Evolutionary conservation across 2,888 invertebrate species (phyloP), one percentile per base, ranked within the genome.

Genomic region (Eupithecia pulchellata): DNA sequence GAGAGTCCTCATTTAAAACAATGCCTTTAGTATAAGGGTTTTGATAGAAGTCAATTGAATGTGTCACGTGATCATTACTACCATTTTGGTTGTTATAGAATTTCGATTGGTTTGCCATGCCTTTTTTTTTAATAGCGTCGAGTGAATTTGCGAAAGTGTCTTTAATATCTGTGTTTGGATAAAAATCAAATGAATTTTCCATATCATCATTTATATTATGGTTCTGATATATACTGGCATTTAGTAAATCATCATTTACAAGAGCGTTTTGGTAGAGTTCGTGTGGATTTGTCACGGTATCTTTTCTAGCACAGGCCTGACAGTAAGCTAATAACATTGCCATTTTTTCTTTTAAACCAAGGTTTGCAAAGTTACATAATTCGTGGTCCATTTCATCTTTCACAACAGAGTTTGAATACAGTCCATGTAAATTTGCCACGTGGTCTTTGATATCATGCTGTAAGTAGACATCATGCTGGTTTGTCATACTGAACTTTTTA

Each of bases 281-380:
- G 42, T n/a, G n/a, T 42, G 36, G 36, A 36, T 36, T 36, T 36
- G 6, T n/a, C 8, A 11, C 4, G 4, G 20, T 17, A 11, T 47
- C 20, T 47, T 47, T 47, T 47, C 11, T 47, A 25, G 11, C 47
- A 47, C 20, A 20, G 47, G 47, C 20, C 11, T 47, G 47, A 20
- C 11, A 47, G 20, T 47, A 47, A 20, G 20, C 47, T 1, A 47
- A 47, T 11, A 47, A 20, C 2, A n/a, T 20, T n/a, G 42, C n/a
- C n/a, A n/a, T 42, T 25, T 20, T 47, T 2, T 47, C 20, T 25
- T 47, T 47, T 11, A 47, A 20, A 11, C 11, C 47, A 20, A 11
- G 47, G 20, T 47, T 47, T 20, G 11, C 47, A 47, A 47, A 25
- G 47, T 47, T 47, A 47, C 47, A 47, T 47, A 47, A 47, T 47